phyloP scores from a whole-genome alignment of 2,113 vertebrate species.

The Phalacrocorax brasilianus region DNA sequence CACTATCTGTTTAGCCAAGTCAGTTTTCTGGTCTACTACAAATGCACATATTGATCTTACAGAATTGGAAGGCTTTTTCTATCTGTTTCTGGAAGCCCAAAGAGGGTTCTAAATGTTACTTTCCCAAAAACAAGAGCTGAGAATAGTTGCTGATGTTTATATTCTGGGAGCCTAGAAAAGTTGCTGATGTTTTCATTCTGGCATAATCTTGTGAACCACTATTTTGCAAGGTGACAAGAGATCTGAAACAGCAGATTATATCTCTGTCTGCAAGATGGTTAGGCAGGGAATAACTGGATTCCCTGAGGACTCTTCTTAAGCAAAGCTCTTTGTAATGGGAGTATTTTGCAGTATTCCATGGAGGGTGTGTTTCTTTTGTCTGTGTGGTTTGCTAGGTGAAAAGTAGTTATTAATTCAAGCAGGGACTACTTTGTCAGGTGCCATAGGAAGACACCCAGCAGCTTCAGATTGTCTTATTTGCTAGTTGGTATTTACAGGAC shows the following conservation, averaged over 20 bases:
- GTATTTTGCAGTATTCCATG: background rate
- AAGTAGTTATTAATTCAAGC: background rate
- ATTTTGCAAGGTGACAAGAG: background rate
- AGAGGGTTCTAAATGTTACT: background rate
- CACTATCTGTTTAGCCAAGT: background rate
- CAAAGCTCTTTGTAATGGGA: background rate
- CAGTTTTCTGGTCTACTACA: background rate
- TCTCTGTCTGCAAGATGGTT: background rate
- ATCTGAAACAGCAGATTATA: background rate
- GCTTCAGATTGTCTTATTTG: background rate
- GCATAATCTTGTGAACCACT: background rate
- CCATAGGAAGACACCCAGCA: background rate
- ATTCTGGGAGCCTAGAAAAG: background rate
- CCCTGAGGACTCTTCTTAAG: background rate
- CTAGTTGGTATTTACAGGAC: background rate
- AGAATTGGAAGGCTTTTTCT: background rate
- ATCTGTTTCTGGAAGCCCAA: background rate
- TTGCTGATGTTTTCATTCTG: background rate
- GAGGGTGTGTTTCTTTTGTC: background rate
- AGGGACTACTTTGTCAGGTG: background rate
- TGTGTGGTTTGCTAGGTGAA: background rate
- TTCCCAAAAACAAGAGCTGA: background rate
- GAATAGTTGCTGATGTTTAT: background rate
- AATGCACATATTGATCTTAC: background rate
- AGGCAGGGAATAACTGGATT: background rate